Base-by-base conservation (phyloP, 2,888 invertebrate species). In the Celastrina argiolus region DNA sequence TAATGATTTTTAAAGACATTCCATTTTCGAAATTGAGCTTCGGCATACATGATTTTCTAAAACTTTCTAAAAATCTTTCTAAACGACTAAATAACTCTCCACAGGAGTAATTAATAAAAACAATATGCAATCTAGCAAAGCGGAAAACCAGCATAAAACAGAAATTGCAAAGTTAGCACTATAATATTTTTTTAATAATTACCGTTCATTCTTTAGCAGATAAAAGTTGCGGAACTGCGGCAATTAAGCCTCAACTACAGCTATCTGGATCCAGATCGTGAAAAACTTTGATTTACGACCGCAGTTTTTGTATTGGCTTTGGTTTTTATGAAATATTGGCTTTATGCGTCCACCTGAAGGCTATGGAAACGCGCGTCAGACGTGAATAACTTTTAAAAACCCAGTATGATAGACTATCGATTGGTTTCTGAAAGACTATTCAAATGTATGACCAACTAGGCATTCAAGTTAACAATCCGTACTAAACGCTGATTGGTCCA, bases 171-270 rank as follows among this genome's bases (percentile, higher is more conserved):
- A 51, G 22, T 26, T 22, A 26, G 51, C 26, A 14, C 22, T 26
- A 51, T 51, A 51, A 26, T 51, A 51, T 39, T 61, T 36, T 36
- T 61, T 61, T 61, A 16, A 31, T 59, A 61, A 61, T 61, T 36
- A 39, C 18, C 18, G 61, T 61, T 14, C 36, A 61, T 61, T 61
- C 36, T 61, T 42, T 42, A 34, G 28, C 34, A 39, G 65, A 65
- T 65, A 65, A 42, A 65, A 65, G 58, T 65, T 65, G 59, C 42
- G 59, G 28, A 66, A 66, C 65, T 59, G 42, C 65, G n/a, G 59
- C 65, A 66, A 66, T 66, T 66, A 66, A 66, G 65, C 31, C 58
- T 41, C 59, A 66, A 66, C 65, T 66, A 59, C 31, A 66, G 41
- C 58, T 66, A 66, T 66, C 65, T 66, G 12, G 59, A 66, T 66